Evolutionary conservation across 2,797 vertebrate species (phyloP).

Genomic region (Typhlichthys eigenmanni): DNA sequence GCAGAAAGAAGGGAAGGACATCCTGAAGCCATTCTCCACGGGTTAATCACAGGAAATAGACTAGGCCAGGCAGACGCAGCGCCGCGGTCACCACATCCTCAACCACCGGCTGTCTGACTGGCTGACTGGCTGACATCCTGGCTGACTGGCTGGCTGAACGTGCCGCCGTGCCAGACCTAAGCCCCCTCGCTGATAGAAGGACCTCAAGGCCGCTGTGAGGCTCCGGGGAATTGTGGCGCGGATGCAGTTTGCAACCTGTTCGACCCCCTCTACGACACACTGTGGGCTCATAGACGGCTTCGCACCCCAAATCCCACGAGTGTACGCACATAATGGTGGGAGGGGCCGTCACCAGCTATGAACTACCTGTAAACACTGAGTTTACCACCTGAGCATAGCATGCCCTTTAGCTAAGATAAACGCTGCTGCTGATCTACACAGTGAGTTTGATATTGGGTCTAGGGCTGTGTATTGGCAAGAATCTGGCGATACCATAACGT

Average conservation of each 20-base stretch:
- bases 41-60: constrained; percentile 73
- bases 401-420: neutral
- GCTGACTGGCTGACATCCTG: constrained; percentile 39
- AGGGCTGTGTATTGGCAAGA: too few relatives aligned
- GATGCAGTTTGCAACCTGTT: neutral
- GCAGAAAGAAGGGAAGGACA: constrained; percentile 58
- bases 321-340: too few relatives aligned
- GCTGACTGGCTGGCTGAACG: constrained; percentile 5
- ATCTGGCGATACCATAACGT: too few relatives aligned
- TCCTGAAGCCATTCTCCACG: constrained; percentile 67
- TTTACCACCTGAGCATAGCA: too few relatives aligned
- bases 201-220: constrained; percentile 15
- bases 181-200: constrained; percentile 12
- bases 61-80: constrained; percentile 52
- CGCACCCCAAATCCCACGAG: too few relatives aligned
- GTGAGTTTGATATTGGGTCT: too few relatives aligned
- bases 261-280: too few relatives aligned
- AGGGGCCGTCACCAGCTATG: too few relatives aligned
- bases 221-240: constrained; percentile 2
- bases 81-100: constrained; percentile 62
- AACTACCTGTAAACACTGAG: too few relatives aligned
- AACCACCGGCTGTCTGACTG: constrained; percentile 26
- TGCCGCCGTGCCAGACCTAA: constrained; percentile 26
- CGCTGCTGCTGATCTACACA: neutral
- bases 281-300: too few relatives aligned